These are phyloP conservation scores for Battus philenor DNA, from an alignment of 1,140 invertebrate genomes.

Conservation along the genomic window DNA sequence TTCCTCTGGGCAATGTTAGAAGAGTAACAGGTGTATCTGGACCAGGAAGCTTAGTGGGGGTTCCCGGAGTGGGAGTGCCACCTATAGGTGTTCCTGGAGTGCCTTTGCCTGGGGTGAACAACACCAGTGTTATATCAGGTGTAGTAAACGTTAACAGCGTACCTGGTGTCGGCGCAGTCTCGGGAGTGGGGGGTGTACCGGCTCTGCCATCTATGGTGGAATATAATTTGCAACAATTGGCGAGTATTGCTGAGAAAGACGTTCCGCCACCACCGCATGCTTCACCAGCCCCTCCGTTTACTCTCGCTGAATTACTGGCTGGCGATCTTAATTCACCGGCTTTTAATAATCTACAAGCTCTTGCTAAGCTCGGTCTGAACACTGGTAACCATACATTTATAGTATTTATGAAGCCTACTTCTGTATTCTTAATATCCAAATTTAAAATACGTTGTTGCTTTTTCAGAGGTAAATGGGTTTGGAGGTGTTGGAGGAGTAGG, in stretches of 20 bases:
- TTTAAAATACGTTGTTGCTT: constrained; percentile 4
- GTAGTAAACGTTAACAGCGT: constrained; percentile 55
- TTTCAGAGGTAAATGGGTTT: constrained; percentile 66
- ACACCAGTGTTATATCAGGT: constrained; percentile 43
- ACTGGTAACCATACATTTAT: constrained; percentile 79
- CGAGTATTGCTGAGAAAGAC: constrained; percentile 83
- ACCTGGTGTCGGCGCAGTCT: constrained; percentile 45
- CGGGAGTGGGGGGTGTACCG: constrained; percentile 54
- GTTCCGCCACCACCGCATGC: constrained; percentile 77
- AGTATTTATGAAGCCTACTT: no score
- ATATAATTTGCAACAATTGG: constrained; percentile 88
- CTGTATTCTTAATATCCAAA: no score
- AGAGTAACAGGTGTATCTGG: constrained; percentile 51
- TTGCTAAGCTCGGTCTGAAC: constrained; percentile 89
- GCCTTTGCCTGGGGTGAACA: constrained; percentile 40
- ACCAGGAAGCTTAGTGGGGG: constrained; percentile 49
- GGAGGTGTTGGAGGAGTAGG: constrained; percentile 52
- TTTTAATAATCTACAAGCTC: constrained; percentile 90
- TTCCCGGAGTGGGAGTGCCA: constrained; percentile 45
- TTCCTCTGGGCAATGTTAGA: constrained; percentile 50
- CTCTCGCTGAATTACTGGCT: constrained; percentile 83
- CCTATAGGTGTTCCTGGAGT: constrained; percentile 49
- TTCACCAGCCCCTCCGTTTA: constrained; percentile 81
- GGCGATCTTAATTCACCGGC: constrained; percentile 84
- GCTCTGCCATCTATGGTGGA: constrained; percentile 84